A percentile compares a stretch with the other conserved stretches of the same genome.
Evolutionary conservation across 1,140 invertebrate genomes (phyloP).

Genomic region (Adoxophyes honmai): DNA sequence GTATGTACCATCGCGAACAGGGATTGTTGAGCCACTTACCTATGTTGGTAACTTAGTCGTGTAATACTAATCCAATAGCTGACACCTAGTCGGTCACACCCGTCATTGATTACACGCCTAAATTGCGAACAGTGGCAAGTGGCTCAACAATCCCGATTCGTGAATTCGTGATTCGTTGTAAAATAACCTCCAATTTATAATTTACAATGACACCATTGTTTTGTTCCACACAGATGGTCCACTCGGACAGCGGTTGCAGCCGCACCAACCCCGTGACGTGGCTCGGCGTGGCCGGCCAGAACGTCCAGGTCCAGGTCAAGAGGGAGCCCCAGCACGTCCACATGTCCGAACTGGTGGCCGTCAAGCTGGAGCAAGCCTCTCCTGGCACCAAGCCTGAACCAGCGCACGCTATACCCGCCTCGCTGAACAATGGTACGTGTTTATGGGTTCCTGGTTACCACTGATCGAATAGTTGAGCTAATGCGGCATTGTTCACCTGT

Average conservation of each 20-base stretch:
- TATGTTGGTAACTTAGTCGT: too few species aligned
- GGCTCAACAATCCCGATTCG: too few species aligned
- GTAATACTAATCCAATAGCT: too few species aligned
- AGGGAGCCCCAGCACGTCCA: slow-evolving; percentile 62
- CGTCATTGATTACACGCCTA: too few species aligned
- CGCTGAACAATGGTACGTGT: slow-evolving; percentile 68
- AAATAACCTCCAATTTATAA: too few species aligned
- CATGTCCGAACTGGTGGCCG: slow-evolving; percentile 60
- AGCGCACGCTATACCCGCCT: slow-evolving; percentile 50
- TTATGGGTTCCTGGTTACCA: slow-evolving; percentile 10
- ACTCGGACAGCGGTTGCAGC: slow-evolving; percentile 72
- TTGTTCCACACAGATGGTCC: slow-evolving; percentile 38
- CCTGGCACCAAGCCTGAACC: slow-evolving; percentile 58
- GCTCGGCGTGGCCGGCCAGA: slow-evolving; percentile 62
- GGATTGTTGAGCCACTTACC: too few species aligned
- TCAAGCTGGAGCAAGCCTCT: slow-evolving; percentile 71
- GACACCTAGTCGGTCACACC: too few species aligned
- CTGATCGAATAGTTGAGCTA: background rate
- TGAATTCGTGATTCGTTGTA: too few species aligned
- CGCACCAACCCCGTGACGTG: slow-evolving; percentile 79
- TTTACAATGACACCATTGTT: too few species aligned
- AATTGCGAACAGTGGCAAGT: too few species aligned
- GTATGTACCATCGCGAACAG: too few species aligned
- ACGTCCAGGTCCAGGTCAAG: slow-evolving; percentile 67
- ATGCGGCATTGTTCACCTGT: too few species aligned